Conservation (phyloP, 2,113 vertebrate species). For the Acanthisitta chloris region DNA sequence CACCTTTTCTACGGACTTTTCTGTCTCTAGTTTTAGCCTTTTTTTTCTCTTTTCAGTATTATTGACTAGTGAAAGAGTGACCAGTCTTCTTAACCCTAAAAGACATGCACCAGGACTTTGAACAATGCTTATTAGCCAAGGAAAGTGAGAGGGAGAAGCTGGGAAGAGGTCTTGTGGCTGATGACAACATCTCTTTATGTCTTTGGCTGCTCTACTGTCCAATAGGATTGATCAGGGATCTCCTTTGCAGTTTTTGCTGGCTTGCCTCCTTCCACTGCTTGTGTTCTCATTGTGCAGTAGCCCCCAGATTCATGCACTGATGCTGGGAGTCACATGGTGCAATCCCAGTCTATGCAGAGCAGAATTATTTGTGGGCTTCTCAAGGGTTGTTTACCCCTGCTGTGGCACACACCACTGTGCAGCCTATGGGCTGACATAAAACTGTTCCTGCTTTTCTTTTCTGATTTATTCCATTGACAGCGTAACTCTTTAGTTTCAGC, state of each 20-base stretch:
- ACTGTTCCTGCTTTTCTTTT: neutral
- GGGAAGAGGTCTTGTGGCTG: neutral
- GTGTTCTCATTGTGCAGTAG: neutral
- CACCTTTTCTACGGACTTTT: neutral
- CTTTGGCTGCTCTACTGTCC: neutral
- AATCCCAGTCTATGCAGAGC: neutral
- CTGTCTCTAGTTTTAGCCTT: neutral
- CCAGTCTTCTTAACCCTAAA: neutral
- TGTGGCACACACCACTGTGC: neutral
- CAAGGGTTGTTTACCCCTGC: neutral
- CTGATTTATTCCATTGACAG: neutral
- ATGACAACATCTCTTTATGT: neutral
- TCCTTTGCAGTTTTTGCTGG: neutral
- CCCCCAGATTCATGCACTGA: accelerated
- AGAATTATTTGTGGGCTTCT: neutral
- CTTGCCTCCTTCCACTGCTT: neutral
- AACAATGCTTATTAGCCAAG: neutral
- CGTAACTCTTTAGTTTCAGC: neutral
- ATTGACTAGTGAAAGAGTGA: neutral
- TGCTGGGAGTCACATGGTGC: neutral
- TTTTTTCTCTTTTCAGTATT: neutral
- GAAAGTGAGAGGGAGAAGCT: neutral
- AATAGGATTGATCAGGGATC: neutral
- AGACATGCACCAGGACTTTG: neutral
- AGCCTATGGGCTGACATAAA: neutral